These are phyloP conservation scores for Spinibarbus caldwelli DNA, from an alignment of 2,797 vertebrate genomes.

Conservation along the genomic window DNA sequence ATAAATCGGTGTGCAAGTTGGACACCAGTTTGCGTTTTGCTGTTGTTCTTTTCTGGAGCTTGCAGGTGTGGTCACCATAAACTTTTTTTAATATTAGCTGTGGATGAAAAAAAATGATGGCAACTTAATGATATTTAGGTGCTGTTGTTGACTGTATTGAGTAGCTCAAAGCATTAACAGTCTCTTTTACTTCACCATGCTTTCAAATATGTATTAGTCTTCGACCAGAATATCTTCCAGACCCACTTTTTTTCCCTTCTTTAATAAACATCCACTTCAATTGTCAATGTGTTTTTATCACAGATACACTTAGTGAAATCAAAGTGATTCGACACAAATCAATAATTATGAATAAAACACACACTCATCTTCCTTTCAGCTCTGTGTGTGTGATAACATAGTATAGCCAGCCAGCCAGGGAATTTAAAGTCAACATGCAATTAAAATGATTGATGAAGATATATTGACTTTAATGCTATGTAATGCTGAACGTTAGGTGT, in stretches of 20 bases:
- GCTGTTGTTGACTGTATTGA: not conserved
- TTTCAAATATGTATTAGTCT: slow-evolving; percentile 40
- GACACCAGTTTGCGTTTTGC: too few relatives aligned
- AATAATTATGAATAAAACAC: slow-evolving; percentile 17
- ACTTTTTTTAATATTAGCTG: too few relatives aligned
- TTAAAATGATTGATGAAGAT: not conserved
- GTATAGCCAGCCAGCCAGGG: not conserved
- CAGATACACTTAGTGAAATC: not conserved
- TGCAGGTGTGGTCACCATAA: too few relatives aligned
- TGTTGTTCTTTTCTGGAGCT: too few relatives aligned
- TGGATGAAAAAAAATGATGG: too few relatives aligned
- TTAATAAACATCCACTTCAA: not conserved
- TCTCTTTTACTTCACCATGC: not conserved
- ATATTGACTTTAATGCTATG: too few relatives aligned
- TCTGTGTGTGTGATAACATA: not conserved
- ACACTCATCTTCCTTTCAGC: too few relatives aligned
- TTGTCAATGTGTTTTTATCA: not conserved
- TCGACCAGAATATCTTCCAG: slow-evolving; percentile 3
- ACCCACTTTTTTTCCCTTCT: slow-evolving; percentile 4
- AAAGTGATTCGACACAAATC: slow-evolving; percentile 6
- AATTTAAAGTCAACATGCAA: not conserved
- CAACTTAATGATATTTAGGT: not conserved
- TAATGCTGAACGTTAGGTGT: not conserved
- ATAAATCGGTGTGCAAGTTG: not conserved
- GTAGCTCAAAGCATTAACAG: not conserved